Evolutionary conservation across 2,888 invertebrate genomes (phyloP).

Genomic region (Slavum lentiscoides): DNA sequence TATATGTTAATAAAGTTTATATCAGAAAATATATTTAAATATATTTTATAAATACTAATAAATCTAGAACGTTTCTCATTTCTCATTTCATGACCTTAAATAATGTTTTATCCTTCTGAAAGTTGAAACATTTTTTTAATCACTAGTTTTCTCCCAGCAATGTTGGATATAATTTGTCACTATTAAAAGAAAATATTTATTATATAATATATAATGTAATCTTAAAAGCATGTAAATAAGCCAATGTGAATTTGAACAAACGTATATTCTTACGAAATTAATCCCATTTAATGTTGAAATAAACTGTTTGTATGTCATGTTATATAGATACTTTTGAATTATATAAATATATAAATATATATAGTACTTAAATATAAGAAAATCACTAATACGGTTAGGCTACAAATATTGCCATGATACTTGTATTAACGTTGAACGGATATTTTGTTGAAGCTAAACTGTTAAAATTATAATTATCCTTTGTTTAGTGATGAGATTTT

Average conservation of each 20-base stretch:
- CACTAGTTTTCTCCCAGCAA: too few relatives aligned
- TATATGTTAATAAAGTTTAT: too few relatives aligned
- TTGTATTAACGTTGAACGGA: not conserved
- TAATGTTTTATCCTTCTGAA: too few relatives aligned
- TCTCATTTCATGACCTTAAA: too few relatives aligned
- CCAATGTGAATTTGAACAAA: not conserved
- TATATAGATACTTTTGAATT: conserved; percentile 4
- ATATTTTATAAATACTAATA: too few relatives aligned
- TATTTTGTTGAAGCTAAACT: not conserved
- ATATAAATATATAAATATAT: not conserved
- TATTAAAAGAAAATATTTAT: too few relatives aligned
- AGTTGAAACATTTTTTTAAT: too few relatives aligned
- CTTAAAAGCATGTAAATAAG: too few relatives aligned
- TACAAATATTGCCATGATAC: not conserved
- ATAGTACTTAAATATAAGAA: not conserved
- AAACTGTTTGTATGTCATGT: not conserved
- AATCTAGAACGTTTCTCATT: too few relatives aligned
- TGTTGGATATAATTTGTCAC: too few relatives aligned
- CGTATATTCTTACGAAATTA: not conserved
- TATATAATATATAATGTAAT: too few relatives aligned
- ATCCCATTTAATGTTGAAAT: not conserved
- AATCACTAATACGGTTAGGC: conserved; percentile 5
- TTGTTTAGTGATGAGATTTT: not conserved
- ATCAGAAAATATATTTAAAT: too few relatives aligned
- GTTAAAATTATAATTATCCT: conserved; percentile 17